Conservation (phyloP, 2,888 invertebrate genomes). For the Cetonia aurata region DNA sequence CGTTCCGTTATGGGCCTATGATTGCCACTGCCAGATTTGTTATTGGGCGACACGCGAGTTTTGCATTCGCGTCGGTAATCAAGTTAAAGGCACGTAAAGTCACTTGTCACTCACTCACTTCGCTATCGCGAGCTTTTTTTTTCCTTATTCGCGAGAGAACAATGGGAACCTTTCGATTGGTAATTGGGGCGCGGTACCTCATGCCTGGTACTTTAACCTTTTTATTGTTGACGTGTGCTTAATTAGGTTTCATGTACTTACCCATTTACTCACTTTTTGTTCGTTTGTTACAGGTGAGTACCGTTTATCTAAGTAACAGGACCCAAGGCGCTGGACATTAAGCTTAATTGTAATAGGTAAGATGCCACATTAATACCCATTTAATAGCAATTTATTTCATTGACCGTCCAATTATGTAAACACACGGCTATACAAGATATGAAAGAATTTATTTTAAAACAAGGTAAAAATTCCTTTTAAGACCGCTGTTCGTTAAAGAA, state of each 20-base stretch:
- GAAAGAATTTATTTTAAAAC: too few species aligned
- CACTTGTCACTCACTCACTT: constrained; percentile 57
- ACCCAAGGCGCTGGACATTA: constrained; percentile 27
- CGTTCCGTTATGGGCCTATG: constrained; percentile 57
- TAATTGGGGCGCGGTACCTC: constrained; percentile 24
- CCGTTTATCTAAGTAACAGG: constrained; percentile 46
- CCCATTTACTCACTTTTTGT: constrained; percentile 2
- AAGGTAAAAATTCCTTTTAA: too few species aligned
- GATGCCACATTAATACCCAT: constrained; percentile 15
- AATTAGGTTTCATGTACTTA: constrained; percentile 18
- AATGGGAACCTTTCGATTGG: not conserved
- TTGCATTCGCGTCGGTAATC: constrained; percentile 58
- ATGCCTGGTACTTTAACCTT: constrained; percentile 13
- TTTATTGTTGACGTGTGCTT: constrained; percentile 19
- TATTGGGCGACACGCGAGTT: constrained; percentile 61
- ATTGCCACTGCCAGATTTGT: constrained; percentile 62
- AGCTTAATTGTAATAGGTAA: constrained; percentile 32
- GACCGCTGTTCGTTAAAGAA: too few species aligned
- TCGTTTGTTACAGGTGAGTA: constrained; percentile 57
- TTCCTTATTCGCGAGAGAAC: constrained; percentile 38
- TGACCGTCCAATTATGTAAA: too few species aligned
- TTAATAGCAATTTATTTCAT: constrained; percentile 7
- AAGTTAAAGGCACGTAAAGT: constrained; percentile 61
- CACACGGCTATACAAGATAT: too few species aligned
- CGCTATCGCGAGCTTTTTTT: constrained; percentile 32